Evolutionary conservation across 2,797 vertebrate species (phyloP), one percentile per base, ranked within the genome.

Genomic region (Pangasius mekongensis): DNA sequence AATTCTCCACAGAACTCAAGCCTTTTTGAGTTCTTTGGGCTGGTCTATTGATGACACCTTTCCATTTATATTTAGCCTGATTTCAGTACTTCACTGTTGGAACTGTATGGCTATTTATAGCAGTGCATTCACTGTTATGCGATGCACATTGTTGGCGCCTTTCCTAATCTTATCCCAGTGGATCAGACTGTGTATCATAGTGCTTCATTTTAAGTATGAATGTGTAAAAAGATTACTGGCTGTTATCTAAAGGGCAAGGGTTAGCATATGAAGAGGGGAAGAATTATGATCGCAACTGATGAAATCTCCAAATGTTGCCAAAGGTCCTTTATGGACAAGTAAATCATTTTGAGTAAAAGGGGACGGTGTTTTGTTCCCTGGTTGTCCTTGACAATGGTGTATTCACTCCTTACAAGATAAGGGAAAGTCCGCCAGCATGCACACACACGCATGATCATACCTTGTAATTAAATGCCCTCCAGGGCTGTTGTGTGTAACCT

Each of bases 21-120:
- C 1, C 73, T 27, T 47, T 27, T 49, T 30, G 2, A 49, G 4
- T 49, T 56, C 16, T 56, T 10, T 56, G 18, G 30, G 10, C 24
- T 64, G 5, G 10, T 54, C 16, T 84, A 66, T 30, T 85, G 22
- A 33, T 54, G 49, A 71, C 30, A 54, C 8, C 66, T 71, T 30
- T 92, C 87, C 77, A 58, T 85, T 91, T 39, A 86, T 85, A 52
- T 80, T 13, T 87, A 62, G 90, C 90, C 88, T 91, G 90, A 86
- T 92, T 91, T 90, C 78, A 69, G 58, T 36, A 69, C 84, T 81
- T 60, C 33, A 87, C 85, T 60, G 69, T 89, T 92, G 91, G 54
- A 89, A 81, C 52, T 36, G 27, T 39, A 49, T 52, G 81, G 69
- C 77, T 90, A 78, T 91, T 91, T 90, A 88, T 85, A 92, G 71